phyloP scores from a whole-genome alignment of 2,888 invertebrate genomes.

The Orthonevra nobilis region DNA sequence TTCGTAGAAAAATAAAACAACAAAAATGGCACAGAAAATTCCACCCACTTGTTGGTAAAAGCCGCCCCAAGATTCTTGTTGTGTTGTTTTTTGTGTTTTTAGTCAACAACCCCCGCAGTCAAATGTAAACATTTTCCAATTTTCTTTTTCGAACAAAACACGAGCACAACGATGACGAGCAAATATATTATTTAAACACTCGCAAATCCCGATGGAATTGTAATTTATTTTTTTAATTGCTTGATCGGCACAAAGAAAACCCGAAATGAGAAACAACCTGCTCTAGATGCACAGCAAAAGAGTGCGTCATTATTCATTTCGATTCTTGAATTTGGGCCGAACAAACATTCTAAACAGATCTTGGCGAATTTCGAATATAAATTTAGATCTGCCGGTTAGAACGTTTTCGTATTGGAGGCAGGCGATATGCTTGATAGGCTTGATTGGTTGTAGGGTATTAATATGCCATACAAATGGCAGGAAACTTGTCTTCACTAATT shows the following conservation, averaged over 20 bases:
- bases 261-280: constrained; percentile 52
- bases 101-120: background rate
- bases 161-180: background rate
- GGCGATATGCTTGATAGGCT: constrained; percentile 16
- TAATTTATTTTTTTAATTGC: constrained; percentile 38
- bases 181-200: constrained; percentile 12
- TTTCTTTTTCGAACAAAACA: constrained; percentile 22
- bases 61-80: constrained; percentile 1
- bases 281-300: constrained; percentile 31
- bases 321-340: constrained; percentile 64
- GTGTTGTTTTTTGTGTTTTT: too few relatives aligned
- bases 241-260: constrained; percentile 33
- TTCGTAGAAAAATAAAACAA: constrained; percentile 35
- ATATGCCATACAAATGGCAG: constrained; percentile 47
- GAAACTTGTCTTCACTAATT: constrained; percentile 48
- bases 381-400: constrained; percentile 15
- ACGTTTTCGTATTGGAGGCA: constrained; percentile 18
- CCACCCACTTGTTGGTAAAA: constrained; percentile 66
- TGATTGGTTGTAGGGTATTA: constrained; percentile 31
- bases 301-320: constrained; percentile 62
- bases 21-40: constrained; percentile 23
- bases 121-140: constrained; percentile 34
- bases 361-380: constrained; percentile 16
- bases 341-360: constrained; percentile 55
- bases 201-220: background rate